Percentiles rank a stretch among this genome's conserved stretches.
phyloP scores from a whole-genome alignment of 2,113 vertebrate genomes.

The Megalops atlanticus region DNA sequence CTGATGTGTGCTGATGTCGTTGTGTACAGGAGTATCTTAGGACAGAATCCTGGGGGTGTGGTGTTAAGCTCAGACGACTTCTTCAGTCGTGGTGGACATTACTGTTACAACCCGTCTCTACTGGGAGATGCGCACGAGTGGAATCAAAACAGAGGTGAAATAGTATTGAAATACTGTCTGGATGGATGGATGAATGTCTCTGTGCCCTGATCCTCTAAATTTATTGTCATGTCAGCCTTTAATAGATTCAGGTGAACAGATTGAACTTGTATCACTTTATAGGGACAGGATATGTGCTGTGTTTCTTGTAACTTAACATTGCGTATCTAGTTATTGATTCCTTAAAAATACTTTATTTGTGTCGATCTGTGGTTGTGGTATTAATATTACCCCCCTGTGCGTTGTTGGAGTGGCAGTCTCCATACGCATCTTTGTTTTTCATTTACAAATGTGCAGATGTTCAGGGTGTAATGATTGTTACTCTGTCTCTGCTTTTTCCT shows the following conservation, averaged over 20 bases:
- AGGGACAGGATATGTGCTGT: not conserved
- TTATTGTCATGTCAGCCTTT: too few species aligned
- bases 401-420: not conserved
- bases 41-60: conserved; percentile 83
- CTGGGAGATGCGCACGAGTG: conserved; percentile 90
- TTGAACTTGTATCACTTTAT: not conserved
- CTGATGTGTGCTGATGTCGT: conserved; percentile 17
- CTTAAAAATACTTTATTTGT: not conserved
- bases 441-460: not conserved
- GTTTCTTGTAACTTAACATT: not conserved
- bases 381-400: not conserved
- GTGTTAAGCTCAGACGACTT: conserved; percentile 91
- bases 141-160: conserved; percentile 85
- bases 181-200: not conserved
- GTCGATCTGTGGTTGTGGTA: not conserved
- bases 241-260: not conserved
- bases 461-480: not conserved
- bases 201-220: not conserved
- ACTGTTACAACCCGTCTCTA: conserved; percentile 74
- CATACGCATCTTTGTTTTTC: not conserved
- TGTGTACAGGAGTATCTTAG: conserved; percentile 76
- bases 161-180: not conserved
- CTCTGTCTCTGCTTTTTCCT: conserved; percentile 51
- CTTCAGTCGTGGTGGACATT: conserved; percentile 78
- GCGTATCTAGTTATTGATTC: not conserved